Base-by-base conservation (phyloP, 2,888 invertebrate species). In the Meiosimyza decipiens region DNA sequence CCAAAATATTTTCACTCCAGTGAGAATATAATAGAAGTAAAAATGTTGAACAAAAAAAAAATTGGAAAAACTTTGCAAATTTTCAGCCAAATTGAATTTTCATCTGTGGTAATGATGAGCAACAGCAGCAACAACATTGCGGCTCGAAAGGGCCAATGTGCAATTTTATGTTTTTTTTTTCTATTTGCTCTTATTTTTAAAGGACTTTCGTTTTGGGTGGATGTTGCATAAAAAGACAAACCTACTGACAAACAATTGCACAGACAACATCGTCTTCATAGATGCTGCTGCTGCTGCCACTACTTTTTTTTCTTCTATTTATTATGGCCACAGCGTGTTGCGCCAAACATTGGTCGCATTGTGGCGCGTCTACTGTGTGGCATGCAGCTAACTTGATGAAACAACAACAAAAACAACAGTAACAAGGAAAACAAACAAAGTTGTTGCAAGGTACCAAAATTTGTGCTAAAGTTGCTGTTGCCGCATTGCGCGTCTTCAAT, bases 41-140 rank as follows among this genome's bases (percentile, higher is more conserved):
- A 40, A 40, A 40, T 16, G 2, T 1, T 12, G 18, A 59, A n/a
- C n/a, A n/a, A n/a, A 16, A 47, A 40, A 50, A 18, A 59, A 52
- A 22, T 47, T 59, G 62, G 62, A 62, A 51, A 60, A 71, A 71
- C 68, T 73, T 76, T 74, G 71, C 70, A 74, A 75, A 75, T 75
- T 76, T 76, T 74, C 77, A 77, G 71, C 72, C 77, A 77, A 79
- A 78, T 79, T 79, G 78, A 79, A 77, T 79, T 79, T 76, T 75
- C 77, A 74, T 72, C 77, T 70, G 74, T 75, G 70, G 76, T 74
- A 77, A 76, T 77, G 75, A 78, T 74, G 76, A 70, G 72, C 66
- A 70, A 71, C 22, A 18, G 52, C 55, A 16, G 52, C 40, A 22
- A 16, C 57, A 63, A n/a, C n/a, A 40, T 40, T 40, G 40, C 40